phyloP scores from a whole-genome alignment of 2,113 vertebrate genomes.

The Pseudorectes ferrugineus region DNA sequence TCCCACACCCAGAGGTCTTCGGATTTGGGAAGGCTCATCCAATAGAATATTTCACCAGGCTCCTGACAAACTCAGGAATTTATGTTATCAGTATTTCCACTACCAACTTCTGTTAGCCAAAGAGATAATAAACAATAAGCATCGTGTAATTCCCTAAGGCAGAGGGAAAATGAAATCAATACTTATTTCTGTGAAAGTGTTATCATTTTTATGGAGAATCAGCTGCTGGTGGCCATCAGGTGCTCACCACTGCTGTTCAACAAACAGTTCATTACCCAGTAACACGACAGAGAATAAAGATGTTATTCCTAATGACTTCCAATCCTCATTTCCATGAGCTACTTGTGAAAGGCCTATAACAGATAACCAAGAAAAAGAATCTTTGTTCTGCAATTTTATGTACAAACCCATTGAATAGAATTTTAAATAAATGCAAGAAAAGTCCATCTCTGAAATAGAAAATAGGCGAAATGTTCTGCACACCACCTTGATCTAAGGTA shows the following conservation, averaged over 20 bases:
- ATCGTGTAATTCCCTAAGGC: background rate
- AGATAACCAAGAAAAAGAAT: background rate
- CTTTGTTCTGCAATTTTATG: background rate
- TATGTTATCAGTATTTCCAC: background rate
- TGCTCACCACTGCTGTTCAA: background rate
- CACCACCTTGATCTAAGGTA: background rate
- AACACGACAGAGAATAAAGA: background rate
- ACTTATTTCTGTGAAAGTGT: background rate
- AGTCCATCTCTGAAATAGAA: background rate
- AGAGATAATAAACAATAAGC: background rate
- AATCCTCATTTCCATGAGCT: background rate
- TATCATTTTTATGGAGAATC: background rate
- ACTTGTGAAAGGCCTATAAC: background rate
- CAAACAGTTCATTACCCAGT: background rate
- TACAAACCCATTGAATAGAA: background rate
- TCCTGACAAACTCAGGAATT: background rate
- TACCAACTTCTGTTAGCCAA: background rate
- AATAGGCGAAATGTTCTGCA: background rate
- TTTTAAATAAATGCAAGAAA: background rate
- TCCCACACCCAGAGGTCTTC: background rate
- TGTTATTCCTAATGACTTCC: background rate
- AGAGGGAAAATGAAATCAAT: background rate
- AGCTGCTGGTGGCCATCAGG: background rate
- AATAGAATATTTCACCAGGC: background rate
- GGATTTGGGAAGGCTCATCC: background rate